Evolutionary conservation across 2,113 vertebrate species (phyloP).

Genomic region (Scartelaos histophorus): DNA sequence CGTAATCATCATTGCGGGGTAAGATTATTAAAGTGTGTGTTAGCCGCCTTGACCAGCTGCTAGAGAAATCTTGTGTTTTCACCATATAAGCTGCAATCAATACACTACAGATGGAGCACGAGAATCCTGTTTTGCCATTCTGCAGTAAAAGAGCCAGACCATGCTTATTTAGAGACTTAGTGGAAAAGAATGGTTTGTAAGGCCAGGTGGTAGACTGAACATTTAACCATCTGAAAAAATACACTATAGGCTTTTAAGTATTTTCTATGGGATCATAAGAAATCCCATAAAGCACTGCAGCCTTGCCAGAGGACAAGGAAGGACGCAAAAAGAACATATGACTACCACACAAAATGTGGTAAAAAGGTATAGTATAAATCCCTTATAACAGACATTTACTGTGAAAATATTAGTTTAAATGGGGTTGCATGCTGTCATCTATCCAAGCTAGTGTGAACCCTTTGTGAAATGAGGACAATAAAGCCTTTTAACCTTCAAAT

Average conservation of each 20-base stretch:
- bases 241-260: background rate
- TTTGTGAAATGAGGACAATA: no score
- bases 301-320: background rate
- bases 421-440: no score
- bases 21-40: slow-evolving; percentile 54
- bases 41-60: slow-evolving; percentile 39
- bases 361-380: background rate
- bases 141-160: slow-evolving; percentile 10
- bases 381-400: no score
- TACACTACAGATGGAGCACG: slow-evolving; percentile 29
- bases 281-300: slow-evolving; percentile 3
- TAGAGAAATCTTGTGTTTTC: slow-evolving; percentile 30
- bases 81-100: slow-evolving; percentile 18
- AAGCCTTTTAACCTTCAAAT: no score
- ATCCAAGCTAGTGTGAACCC: no score
- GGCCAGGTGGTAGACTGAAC: slow-evolving; percentile 33
- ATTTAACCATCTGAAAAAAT: slow-evolving; percentile 25
- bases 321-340: background rate
- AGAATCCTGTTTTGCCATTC: slow-evolving; percentile 41
- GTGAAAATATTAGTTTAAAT: no score
- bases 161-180: slow-evolving; percentile 29
- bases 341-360: background rate
- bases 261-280: background rate
- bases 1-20: slow-evolving; percentile 31
- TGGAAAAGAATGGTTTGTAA: slow-evolving; percentile 33